Conservation (phyloP, 2,113 vertebrate species). For the Pontoporia blainvillei region DNA sequence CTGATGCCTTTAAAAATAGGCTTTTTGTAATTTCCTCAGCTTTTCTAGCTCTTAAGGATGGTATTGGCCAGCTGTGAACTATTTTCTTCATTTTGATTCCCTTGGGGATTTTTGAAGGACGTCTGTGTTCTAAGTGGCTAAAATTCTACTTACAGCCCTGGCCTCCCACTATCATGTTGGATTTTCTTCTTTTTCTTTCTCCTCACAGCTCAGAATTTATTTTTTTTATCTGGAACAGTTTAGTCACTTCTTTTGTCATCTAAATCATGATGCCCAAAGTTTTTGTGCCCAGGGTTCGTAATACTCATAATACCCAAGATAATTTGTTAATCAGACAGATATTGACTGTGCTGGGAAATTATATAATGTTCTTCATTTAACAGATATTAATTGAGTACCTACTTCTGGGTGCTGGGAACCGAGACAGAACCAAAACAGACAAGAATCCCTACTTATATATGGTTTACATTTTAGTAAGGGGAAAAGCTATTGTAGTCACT, state of each 20-base stretch:
- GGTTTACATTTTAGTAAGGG: neutral
- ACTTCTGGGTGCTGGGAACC: neutral
- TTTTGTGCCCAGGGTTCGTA: neutral
- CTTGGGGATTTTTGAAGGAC: neutral
- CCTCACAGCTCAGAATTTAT: neutral
- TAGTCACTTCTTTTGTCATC: neutral
- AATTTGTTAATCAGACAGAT: neutral
- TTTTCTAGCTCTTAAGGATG: neutral
- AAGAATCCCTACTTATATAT: neutral
- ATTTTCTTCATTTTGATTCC: neutral
- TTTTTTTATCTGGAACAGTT: neutral
- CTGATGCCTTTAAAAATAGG: neutral
- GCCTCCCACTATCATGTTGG: neutral
- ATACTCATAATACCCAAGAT: neutral
- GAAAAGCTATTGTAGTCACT: neutral
- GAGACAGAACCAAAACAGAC: neutral
- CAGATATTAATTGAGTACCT: neutral
- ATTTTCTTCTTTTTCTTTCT: neutral
- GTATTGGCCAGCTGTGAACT: neutral
- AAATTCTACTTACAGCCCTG: neutral
- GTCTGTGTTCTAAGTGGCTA: neutral
- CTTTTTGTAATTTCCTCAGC: neutral
- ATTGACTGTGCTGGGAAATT: neutral
- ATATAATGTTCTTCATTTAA: neutral
- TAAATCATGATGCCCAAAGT: neutral